These are phyloP conservation scores for Hyposmocoma kahamanoa DNA, from an alignment of 1,140 invertebrate species.

Conservation along the genomic window DNA sequence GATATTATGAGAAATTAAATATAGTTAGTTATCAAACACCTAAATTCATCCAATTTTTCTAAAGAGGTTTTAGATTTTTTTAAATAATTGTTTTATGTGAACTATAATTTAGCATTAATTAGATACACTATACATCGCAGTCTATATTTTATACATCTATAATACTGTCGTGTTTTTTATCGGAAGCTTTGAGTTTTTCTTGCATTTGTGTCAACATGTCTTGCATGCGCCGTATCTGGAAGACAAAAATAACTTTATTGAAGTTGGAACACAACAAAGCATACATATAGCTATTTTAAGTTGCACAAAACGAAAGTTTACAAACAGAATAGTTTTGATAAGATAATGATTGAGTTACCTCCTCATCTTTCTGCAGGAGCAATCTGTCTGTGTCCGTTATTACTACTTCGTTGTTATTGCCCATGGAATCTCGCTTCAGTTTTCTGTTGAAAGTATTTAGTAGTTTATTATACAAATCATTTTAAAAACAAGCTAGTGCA, in stretches of 20 bases:
- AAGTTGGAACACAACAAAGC: not conserved
- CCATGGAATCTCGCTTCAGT: constrained; percentile 89
- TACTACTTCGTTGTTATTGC: constrained; percentile 83
- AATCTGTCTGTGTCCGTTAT: constrained; percentile 90
- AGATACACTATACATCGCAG: constrained; percentile 36
- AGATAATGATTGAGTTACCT: constrained; percentile 75
- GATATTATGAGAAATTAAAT: too few relatives aligned
- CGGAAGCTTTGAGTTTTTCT: constrained; percentile 91
- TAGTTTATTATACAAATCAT: too few relatives aligned
- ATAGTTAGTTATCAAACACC: constrained; percentile 34
- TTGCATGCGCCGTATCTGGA: constrained; percentile 94
- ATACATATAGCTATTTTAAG: not conserved
- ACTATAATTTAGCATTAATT: too few relatives aligned
- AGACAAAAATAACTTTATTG: constrained; percentile 27
- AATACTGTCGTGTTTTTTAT: constrained; percentile 86
- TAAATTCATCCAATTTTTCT: constrained; percentile 59
- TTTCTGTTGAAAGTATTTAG: too few relatives aligned
- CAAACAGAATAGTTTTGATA: not conserved
- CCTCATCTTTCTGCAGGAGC: constrained; percentile 93
- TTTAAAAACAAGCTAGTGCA: too few relatives aligned
- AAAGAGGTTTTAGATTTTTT: constrained; percentile 45
- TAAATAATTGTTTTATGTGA: constrained; percentile 24
- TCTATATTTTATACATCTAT: constrained; percentile 81
- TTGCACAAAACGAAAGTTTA: not conserved
- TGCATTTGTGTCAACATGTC: constrained; percentile 98